Evolutionary conservation across 1,140 invertebrate species (phyloP), one percentile per base, ranked within the genome.

Genomic region (Zaprionus vittiger): DNA sequence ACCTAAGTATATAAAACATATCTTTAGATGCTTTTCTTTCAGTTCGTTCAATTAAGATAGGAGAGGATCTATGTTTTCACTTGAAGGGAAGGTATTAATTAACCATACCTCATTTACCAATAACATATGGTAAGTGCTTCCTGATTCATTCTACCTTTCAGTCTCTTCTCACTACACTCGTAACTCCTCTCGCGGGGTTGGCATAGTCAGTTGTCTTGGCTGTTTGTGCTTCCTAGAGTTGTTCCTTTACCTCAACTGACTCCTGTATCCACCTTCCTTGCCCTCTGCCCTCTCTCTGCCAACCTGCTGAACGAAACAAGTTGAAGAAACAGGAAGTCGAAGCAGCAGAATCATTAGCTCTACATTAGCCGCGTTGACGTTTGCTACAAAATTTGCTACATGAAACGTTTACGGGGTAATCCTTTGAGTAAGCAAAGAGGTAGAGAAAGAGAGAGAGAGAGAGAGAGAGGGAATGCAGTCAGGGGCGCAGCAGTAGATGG

Each of bases 361-460:
- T 52, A 65, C 62, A 77, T 77, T 77, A 76, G 59, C 68, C 62
- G 73, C 67, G 62, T 74, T 69, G 72, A 62, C 44, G 77, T 68
- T 67, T 63, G n/a, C n/a, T n/a, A n/a, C n/a, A 56, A 62, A 71
- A 76, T 76, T 63, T 72, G 73, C 73, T 54, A 76, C 73, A 63
- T 60, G 74, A 69, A 77, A 80, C 74, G 78, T 73, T 77, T 77
- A 80, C 74, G 56, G 41, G 2, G 22, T 65, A 64, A 72, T 77
- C 69, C 78, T 80, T 73, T 80, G 64, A 60, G 78, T 68, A 80
- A 69, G 47, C 75, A 80, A 68, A 68, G 31, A 34, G 31, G 11
- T 11, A 34, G 9, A n/a, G n/a, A n/a, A n/a, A n/a, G n/a, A 9
- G 28, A 34, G 9, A 34, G 9, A 34, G 2, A 31, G 2, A 9